Percentiles rank a stretch among this genome's conserved stretches.
Conservation (phyloP, 1,140 invertebrate genomes). For the Procambarus clarkii region DNA sequence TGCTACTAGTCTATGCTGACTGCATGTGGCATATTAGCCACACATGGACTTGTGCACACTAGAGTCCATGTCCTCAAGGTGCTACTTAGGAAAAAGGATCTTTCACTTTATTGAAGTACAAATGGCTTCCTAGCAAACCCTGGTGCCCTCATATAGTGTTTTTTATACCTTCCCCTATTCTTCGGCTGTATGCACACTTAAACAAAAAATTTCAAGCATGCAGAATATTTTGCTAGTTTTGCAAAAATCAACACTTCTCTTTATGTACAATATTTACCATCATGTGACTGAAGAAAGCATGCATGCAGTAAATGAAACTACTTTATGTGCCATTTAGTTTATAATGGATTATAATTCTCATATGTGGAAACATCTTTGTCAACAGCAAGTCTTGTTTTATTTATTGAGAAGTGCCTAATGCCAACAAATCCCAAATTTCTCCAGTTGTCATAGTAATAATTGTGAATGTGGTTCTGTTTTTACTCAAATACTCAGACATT, state of each 20-base stretch:
- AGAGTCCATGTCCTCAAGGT: constrained; percentile 53
- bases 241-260: constrained; percentile 39
- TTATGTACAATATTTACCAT: constrained; percentile 48
- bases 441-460: neutral
- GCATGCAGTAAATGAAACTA: constrained; percentile 33
- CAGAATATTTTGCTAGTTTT: constrained; percentile 7
- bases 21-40: constrained; percentile 43
- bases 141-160: constrained; percentile 60
- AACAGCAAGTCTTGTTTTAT: neutral
- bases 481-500: neutral
- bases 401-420: constrained; percentile 31
- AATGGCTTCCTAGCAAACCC: constrained; percentile 67
- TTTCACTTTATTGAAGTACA: constrained; percentile 66
- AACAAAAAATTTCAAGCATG: neutral
- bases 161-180: constrained; percentile 29
- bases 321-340: constrained; percentile 48
- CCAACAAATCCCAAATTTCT: neutral
- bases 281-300: constrained; percentile 42
- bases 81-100: constrained; percentile 68
- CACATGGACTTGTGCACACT: constrained; percentile 34
- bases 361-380: neutral
- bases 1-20: constrained; percentile 54
- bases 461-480: neutral
- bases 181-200: neutral
- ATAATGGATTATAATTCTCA: neutral